phyloP scores from a whole-genome alignment of 2,888 invertebrate species.

The Catocala nupta region DNA sequence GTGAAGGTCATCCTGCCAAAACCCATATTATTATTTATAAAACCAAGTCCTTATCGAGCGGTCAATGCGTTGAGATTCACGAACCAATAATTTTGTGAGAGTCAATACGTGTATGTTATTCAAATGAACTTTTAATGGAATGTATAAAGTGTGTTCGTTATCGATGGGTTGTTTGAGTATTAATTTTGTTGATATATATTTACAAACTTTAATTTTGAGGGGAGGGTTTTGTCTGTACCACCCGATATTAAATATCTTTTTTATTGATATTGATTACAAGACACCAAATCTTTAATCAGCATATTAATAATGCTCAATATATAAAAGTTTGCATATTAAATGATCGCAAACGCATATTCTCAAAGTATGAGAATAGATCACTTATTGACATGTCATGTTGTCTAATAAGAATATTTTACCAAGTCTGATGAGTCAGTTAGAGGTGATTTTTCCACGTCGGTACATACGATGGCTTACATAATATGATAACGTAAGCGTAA shows the following conservation, averaged over 20 bases:
- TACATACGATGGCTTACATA: conserved; percentile 32
- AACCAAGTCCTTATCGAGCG: conserved; percentile 23
- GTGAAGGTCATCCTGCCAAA: conserved; percentile 35
- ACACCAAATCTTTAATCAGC: background rate
- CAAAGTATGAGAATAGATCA: no score
- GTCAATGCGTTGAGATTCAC: conserved; percentile 19
- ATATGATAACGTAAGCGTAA: conserved; percentile 32
- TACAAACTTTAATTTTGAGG: background rate
- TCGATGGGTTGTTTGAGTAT: conserved; percentile 11
- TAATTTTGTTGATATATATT: conserved; percentile 21
- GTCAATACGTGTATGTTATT: conserved; percentile 12
- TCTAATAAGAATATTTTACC: conserved; percentile 1
- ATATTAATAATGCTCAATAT: no score
- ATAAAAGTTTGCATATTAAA: no score
- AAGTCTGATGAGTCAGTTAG: conserved; percentile 38
- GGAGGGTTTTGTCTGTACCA: background rate
- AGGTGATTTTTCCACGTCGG: conserved; percentile 31
- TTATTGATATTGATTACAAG: background rate
- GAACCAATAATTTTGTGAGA: conserved; percentile 32
- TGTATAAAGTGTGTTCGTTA: conserved; percentile 11
- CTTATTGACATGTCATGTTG: background rate
- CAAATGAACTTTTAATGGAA: conserved; percentile 23
- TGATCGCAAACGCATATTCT: no score
- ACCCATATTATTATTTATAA: conserved; percentile 11
- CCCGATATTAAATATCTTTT: background rate